Percentiles rank a stretch among this genome's conserved stretches.
Conservation (phyloP, 2,888 invertebrate species). For the Andrena flavipes region DNA sequence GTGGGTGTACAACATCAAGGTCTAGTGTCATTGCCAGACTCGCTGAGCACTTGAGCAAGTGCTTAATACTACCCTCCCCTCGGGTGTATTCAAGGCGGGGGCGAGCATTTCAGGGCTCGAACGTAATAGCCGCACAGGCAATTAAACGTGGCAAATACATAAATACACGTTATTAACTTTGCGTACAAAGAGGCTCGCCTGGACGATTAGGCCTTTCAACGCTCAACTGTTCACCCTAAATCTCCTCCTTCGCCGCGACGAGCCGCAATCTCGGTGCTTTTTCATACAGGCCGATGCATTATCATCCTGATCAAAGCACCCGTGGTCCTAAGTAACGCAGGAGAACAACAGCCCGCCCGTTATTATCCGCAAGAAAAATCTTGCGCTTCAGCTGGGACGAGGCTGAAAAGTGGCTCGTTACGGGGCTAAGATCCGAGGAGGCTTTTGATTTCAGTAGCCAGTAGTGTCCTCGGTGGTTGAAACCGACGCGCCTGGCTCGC, state of each 20-base stretch:
- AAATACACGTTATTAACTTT: conserved; percentile 82
- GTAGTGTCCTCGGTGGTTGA: background rate
- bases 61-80: conserved; percentile 67
- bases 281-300: conserved; percentile 65
- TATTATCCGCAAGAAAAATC: conserved; percentile 55
- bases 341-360: conserved; percentile 35
- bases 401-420: conserved; percentile 48
- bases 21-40: conserved; percentile 62
- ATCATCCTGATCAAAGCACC: conserved; percentile 66
- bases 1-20: conserved; percentile 30
- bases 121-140: conserved; percentile 75
- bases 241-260: conserved; percentile 44
- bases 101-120: conserved; percentile 64
- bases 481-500: background rate
- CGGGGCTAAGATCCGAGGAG: conserved; percentile 19
- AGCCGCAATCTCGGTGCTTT: conserved; percentile 76
- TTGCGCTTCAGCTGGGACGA: conserved; percentile 40
- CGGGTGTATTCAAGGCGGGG: conserved; percentile 60
- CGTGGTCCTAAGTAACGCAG: conserved; percentile 36
- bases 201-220: conserved; percentile 79
- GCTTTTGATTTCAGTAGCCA: conserved; percentile 29
- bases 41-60: conserved; percentile 58
- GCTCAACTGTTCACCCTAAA: conserved; percentile 69
- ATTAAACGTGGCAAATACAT: conserved; percentile 81
- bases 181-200: conserved; percentile 76